Base-by-base conservation (phyloP, 2,888 invertebrate species). In the Stenolophus ochropezus region DNA sequence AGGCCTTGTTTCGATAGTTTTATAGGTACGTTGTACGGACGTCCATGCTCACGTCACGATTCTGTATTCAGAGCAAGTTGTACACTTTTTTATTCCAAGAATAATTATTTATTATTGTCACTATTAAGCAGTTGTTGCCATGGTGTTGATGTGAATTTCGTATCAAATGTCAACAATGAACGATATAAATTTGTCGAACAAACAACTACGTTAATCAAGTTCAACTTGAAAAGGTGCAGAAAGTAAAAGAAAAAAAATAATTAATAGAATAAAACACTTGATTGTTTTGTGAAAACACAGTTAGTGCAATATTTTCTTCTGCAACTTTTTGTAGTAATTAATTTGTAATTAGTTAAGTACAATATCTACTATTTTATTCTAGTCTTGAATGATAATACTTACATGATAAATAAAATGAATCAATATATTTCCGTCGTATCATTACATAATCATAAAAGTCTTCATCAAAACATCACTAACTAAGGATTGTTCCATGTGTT, bases 1-100 rank as follows among this genome's bases (percentile, higher is more conserved):
- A 76, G 79, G 79, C 79, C 79, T 79, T 79, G 79, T 79, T 65
- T 69, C 61, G 61, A 77, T 77, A 77, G 73, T 73, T 73, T 73
- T 73, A 73, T 73, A 73, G 33, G 73, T 27, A 73, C 49, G 49
- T 56, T 56, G 8, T 33, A 56, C 25, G 56, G 49, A 47, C 78
- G 61, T 49, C 61, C 78, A 78, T 23, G 47, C 65, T 69, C 25
- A 65, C 78, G 65, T 65, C 61, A 79, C 21, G 42, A 61, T 76
- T 53, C 33, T 56, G 56, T 56, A 25, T 53, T 76, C 56, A 58
- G 49, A 78, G 78, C 78, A 65, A 49, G 49, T 49, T 49, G 65
- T 65, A 78, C 23, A 78, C 61, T 61, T 61, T 65, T 78, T 61
- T 77, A 65, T 76, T 76, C 73, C 73, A 14, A 73, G 25, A 49